phyloP scores from a whole-genome alignment of 2,888 invertebrate species.

The Lacanobia wlatinum region DNA sequence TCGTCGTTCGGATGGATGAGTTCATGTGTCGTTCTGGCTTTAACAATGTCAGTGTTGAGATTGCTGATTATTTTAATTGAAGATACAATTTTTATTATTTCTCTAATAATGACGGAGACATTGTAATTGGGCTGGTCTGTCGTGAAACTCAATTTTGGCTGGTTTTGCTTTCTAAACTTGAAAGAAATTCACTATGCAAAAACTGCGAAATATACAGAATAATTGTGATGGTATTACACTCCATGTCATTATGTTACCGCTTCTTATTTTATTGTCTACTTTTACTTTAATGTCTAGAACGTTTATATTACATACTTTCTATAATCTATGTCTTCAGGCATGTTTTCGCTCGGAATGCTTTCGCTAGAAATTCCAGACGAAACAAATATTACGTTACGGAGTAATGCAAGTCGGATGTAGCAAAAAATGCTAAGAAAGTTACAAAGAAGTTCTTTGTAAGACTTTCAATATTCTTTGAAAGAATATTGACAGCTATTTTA shows the following conservation, averaged over 20 bases:
- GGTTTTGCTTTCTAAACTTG: conserved; percentile 22
- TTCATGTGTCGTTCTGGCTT: conserved; percentile 29
- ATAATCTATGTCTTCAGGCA: conserved; percentile 60
- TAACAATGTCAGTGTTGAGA: conserved; percentile 42
- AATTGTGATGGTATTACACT: conserved; percentile 20
- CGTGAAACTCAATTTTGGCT: neutral
- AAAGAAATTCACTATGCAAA: neutral
- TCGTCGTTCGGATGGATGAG: conserved; percentile 42
- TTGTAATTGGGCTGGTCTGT: neutral
- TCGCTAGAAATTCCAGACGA: conserved; percentile 43
- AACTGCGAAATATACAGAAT: neutral
- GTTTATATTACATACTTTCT: conserved; percentile 57
- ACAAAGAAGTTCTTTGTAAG: neutral
- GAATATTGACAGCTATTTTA: conserved; percentile 3
- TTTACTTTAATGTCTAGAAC: conserved; percentile 51
- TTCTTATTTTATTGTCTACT: conserved; percentile 49
- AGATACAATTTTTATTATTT: neutral
- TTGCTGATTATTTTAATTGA: conserved; percentile 30
- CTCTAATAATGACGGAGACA: neutral
- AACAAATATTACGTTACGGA: conserved; percentile 35
- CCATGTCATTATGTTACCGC: conserved; percentile 27
- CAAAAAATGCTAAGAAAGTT: conserved; percentile 43
- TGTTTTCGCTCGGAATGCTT: conserved; percentile 52
- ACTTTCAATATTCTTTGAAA: neutral
- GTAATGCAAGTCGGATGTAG: conserved; percentile 17